Evolutionary conservation across 2,888 invertebrate species (phyloP), one percentile per base, ranked within the genome.

Genomic region (Drosophila macrospina): DNA sequence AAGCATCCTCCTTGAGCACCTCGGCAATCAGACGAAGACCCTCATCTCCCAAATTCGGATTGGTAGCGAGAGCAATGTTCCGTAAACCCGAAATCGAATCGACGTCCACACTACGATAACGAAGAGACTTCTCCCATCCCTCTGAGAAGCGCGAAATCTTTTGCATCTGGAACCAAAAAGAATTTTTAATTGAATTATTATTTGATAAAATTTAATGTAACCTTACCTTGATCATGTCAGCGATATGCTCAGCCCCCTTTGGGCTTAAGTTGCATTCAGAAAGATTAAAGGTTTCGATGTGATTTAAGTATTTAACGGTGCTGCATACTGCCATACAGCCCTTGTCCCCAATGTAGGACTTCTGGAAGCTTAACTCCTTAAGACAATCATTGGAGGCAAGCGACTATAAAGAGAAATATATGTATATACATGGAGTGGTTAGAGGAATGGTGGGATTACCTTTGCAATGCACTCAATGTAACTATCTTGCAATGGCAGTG

Each of bases 81-180:
- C 95, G 94, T 16, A 97, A 91, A 0, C 97, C 97, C 0, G 95
- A 94, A 94, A 96, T 96, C 0, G 94, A 91, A 66, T 95, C 95
- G n/a, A 95, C 91, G 78, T 96, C 94, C 0, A 96, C 96, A 47
- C 95, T 93, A 13, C 95, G 94, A 89, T 96, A 96, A n/a, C 97
- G 94, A 56, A 97, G 90, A 6, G 96, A 96, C 78, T 95, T 95
- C 71, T 95, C 95, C 97, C 97, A 97, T 68, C 95, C 95, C 88
- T 97, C 96, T 74, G 96, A 95, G 89, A 95, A 96, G 56, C 96
- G 94, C 62, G 94, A 93, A 60, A 95, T 93, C 88, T 95, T 95
- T 89, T 95, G 95, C 78, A 94, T 94, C 93, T 95, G 91, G 3
- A 91, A 30, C 6, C 6, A 28, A 13, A 8, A 11, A 8, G 8